Evolutionary conservation across 1,140 invertebrate genomes (phyloP).

Genomic region (Papilio glaucus): DNA sequence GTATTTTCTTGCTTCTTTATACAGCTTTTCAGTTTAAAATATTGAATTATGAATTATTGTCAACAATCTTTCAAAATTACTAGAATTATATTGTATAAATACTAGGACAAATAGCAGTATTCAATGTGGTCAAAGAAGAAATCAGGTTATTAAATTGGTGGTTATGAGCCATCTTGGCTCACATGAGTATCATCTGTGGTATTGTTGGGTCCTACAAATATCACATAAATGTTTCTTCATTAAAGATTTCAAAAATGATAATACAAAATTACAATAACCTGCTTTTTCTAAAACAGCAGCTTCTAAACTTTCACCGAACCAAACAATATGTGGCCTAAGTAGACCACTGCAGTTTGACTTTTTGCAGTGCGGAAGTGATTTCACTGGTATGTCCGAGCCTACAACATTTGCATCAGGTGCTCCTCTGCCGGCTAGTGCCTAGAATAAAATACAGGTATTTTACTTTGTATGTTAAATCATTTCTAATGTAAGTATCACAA

Average conservation of each 20-base stretch:
- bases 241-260: neutral
- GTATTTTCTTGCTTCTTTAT: no score
- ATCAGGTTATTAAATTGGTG: no score
- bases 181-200: no score
- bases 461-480: neutral
- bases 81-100: no score
- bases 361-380: slow-evolving; percentile 89
- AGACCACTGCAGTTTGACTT: slow-evolving; percentile 87
- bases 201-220: no score
- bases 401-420: slow-evolving; percentile 74
- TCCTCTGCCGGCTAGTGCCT: slow-evolving; percentile 74
- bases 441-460: slow-evolving; percentile 39
- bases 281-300: slow-evolving; percentile 85
- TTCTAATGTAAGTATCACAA: neutral
- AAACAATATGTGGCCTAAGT: slow-evolving; percentile 93
- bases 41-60: no score
- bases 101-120: no score
- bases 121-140: no score
- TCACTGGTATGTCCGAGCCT: slow-evolving; percentile 85
- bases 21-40: no score
- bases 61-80: no score
- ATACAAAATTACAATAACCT: slow-evolving; percentile 67
- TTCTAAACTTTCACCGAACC: slow-evolving; percentile 94
- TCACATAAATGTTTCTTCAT: no score
- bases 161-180: no score